phyloP scores from a whole-genome alignment of 2,113 vertebrate species.

The Pantherophis guttatus region DNA sequence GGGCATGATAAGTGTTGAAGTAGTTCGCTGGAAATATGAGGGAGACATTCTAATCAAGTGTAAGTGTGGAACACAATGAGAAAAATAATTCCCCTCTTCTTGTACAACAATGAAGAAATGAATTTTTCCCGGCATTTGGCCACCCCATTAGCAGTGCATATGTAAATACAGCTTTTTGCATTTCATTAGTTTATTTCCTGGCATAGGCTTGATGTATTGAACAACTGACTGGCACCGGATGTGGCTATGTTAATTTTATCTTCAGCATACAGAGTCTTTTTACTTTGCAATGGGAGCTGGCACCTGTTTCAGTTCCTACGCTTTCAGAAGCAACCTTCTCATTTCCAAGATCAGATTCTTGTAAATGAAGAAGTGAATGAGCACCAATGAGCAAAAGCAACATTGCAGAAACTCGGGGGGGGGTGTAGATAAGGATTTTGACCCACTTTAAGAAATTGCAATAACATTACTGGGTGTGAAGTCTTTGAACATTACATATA shows the following conservation, averaged over 20 bases:
- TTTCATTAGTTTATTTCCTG: conserved; percentile 4
- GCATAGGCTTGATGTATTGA: conserved; percentile 20
- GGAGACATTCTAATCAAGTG: neutral
- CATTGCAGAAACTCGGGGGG: neutral
- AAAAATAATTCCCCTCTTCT: neutral
- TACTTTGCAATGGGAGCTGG: conserved; percentile 39
- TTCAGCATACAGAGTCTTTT: conserved; percentile 52
- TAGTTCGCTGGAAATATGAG: neutral
- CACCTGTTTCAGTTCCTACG: conserved; percentile 47
- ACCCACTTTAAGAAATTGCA: neutral
- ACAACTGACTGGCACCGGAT: conserved; percentile 70
- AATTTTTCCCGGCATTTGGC: neutral
- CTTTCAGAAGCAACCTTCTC: conserved; percentile 27
- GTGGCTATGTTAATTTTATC: conserved; percentile 69
- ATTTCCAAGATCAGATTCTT: conserved; percentile 16
- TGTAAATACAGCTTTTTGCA: neutral
- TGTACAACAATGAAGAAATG: neutral
- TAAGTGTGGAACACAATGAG: neutral
- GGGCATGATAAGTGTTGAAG: neutral
- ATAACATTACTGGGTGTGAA: neutral
- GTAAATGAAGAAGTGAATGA: conserved; percentile 21
- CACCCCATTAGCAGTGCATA: neutral
- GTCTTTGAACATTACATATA: neutral
- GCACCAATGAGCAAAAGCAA: neutral
- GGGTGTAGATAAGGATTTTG: neutral